These are phyloP conservation scores for Podiceps cristatus DNA, from an alignment of 2,113 vertebrate species.

Conservation along the genomic window DNA sequence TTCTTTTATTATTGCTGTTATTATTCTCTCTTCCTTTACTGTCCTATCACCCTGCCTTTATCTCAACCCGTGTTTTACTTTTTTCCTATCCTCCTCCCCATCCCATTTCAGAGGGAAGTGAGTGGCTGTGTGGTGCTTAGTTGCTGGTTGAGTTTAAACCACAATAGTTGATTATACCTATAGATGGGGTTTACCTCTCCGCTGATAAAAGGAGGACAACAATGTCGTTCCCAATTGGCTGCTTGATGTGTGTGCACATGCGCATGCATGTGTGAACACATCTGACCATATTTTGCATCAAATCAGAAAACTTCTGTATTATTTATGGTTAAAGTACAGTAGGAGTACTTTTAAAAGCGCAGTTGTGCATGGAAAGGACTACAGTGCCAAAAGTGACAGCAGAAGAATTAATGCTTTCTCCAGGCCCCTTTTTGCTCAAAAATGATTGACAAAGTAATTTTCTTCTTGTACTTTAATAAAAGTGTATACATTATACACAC, in stretches of 20 bases:
- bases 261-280: background rate
- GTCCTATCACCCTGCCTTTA: no score
- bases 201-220: background rate
- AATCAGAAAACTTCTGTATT: slow-evolving; percentile 20
- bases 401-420: slow-evolving; percentile 70
- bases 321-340: slow-evolving; percentile 27
- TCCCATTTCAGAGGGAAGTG: no score
- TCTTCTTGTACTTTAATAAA: slow-evolving; percentile 73
- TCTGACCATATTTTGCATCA: background rate
- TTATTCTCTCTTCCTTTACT: no score
- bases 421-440: slow-evolving; percentile 54
- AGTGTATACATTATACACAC: slow-evolving; percentile 59
- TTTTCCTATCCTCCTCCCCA: no score
- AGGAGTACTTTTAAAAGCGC: slow-evolving; percentile 28
- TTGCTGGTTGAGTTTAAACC: no score
- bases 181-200: background rate
- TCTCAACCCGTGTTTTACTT: no score
- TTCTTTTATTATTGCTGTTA: no score
- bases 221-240: background rate
- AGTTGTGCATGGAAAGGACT: slow-evolving; percentile 28
- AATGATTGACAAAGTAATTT: slow-evolving; percentile 78
- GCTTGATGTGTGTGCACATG: background rate
- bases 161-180: background rate
- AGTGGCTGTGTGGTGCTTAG: no score
- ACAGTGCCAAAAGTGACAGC: slow-evolving; percentile 53